Evolutionary conservation across 2,888 invertebrate genomes (phyloP), one percentile per base, ranked within the genome.

Genomic region (Trichogramma evanescens): DNA sequence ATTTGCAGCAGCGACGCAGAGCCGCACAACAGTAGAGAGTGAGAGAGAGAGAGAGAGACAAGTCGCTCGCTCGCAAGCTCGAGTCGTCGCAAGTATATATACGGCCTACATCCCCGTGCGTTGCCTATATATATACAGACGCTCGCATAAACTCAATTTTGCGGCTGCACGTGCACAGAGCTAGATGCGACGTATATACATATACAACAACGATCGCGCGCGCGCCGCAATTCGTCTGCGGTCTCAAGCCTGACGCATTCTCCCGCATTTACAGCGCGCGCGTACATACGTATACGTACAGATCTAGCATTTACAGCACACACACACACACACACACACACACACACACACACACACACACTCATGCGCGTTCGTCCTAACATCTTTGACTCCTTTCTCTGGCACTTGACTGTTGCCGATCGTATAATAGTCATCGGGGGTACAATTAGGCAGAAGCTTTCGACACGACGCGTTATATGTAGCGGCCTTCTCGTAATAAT

Each of bases 61-160:
- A 62, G 7, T 13, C 7, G n/a, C 49, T 49, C 1, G 9, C 13
- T 54, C 52, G 38, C 38, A 38, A 52, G 56, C 51, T 56, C 56
- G 56, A 49, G 40, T 53, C 42, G 52, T 38, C 56, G 56, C 54
- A 57, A 26, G 26, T 26, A 26, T 26, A 26, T 26, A 26, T 26
- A 26, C 26, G 26, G 3, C 26, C 26, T 26, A 26, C 26, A 26
- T 26, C 26, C 26, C 26, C 3, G 26, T 26, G 26, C 26, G 26
- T 26, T 26, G 26, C 2, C 2, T 26, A 26, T 26, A 26, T 26
- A 26, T 26, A 26, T 26, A 26, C 26, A 26, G 2, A 3, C 26
- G 26, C 26, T 26, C 26, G 26, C 61, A 54, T 57, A 61, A 61
- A 61, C 54, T 61, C 61, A 50, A 61, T 61, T 57, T 56, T 45